A percentile compares a stretch with the other conserved stretches of the same genome.
Conservation (phyloP, 2,797 vertebrate species). For the Poecile montanus region DNA sequence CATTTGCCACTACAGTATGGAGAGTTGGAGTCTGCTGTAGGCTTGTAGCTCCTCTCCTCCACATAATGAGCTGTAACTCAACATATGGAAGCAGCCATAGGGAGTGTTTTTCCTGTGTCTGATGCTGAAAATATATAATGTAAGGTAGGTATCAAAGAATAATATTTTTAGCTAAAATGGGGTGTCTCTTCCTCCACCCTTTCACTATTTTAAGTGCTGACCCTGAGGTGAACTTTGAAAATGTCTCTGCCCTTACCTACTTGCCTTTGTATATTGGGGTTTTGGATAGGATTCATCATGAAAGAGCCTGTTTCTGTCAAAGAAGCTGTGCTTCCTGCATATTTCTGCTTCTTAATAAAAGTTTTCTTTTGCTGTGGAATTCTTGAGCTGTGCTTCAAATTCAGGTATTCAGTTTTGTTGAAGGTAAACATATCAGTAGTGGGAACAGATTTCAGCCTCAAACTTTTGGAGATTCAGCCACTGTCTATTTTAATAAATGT, state of each 20-base stretch:
- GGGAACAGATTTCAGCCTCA: not conserved
- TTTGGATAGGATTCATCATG: not conserved
- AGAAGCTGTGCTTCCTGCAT: not conserved
- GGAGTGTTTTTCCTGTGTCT: not conserved
- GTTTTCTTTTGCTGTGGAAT: not conserved
- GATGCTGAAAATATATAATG: not conserved
- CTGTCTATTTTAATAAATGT: not conserved
- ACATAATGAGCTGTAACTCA: not conserved
- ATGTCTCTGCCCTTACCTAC: not conserved
- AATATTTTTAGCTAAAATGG: not conserved
- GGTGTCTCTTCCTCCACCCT: not conserved
- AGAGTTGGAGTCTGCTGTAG: not conserved
- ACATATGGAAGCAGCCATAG: not conserved
- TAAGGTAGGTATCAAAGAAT: not conserved
- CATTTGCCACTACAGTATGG: not conserved
- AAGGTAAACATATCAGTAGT: not conserved
- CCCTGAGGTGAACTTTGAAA: not conserved
- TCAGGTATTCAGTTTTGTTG: constrained; percentile 30
- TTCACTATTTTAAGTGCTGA: not conserved
- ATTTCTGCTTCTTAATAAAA: not conserved
- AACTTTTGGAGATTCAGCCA: not conserved
- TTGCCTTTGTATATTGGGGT: not conserved
- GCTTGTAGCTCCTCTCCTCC: not conserved
- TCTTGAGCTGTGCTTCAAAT: not conserved
- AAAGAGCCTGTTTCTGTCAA: not conserved